A percentile compares a stretch with the other conserved stretches of the same genome.
phyloP scores from a whole-genome alignment of 2,888 invertebrate genomes.

The Megastigmus dorsalis region DNA sequence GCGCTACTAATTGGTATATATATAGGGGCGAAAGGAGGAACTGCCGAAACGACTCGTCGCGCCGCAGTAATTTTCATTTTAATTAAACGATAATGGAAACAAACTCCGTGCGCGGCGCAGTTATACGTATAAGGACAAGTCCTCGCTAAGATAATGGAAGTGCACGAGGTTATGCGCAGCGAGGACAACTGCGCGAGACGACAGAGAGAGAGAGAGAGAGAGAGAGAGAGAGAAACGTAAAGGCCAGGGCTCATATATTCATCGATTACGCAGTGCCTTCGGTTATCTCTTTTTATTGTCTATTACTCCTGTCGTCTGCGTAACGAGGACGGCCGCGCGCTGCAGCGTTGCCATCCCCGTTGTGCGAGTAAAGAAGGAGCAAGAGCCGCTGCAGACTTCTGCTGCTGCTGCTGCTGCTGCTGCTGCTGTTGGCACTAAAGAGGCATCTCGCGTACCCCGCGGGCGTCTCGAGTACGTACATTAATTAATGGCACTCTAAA shows the following conservation, averaged over 20 bases:
- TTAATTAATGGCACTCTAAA: conserved; percentile 45
- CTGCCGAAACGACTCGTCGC: background rate
- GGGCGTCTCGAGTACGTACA: conserved; percentile 35
- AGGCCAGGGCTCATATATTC: no score
- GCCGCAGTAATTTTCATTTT: background rate
- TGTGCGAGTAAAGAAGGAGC: background rate
- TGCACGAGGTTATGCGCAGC: no score
- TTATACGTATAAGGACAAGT: background rate
- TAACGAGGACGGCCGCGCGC: no score
- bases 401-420: background rate
- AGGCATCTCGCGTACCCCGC: conserved; percentile 28
- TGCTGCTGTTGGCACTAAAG: conserved; percentile 3
- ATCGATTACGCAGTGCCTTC: no score
- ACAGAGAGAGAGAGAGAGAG: no score
- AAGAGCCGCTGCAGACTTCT: background rate
- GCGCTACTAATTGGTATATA: no score
- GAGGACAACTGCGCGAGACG: no score
- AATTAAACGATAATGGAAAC: background rate
- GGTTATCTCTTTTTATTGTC: no score
- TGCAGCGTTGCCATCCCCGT: no score
- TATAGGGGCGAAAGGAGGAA: background rate
- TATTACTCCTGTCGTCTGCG: no score
- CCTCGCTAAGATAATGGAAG: no score
- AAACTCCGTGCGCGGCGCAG: background rate
- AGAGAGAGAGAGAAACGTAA: no score